Evolutionary conservation across 2,888 invertebrate species (phyloP), one percentile per base, ranked within the genome.

Genomic region (Spodoptera picta): DNA sequence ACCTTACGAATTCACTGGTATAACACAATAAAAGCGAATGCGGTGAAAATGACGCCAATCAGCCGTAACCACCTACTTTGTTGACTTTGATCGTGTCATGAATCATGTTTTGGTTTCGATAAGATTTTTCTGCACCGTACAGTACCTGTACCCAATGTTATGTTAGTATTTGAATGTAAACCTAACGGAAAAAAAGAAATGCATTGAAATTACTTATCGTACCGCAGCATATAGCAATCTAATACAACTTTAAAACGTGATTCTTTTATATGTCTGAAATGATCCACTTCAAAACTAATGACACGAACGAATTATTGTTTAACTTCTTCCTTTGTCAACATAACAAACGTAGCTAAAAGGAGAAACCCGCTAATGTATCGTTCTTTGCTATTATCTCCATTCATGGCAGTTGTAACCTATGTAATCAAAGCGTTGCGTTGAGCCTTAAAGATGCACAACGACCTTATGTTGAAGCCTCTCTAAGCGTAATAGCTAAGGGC

Each of bases 1-100:
- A 90, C 88, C 88, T 92, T 90, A 89, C 84, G 78, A 88, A 89
- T 88, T 89, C 66, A 72, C 72, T 57, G 73, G 67, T 77, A 73
- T 69, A 75, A 67, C 65, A 73, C 71, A 73, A 77, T 71, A 78
- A 79, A 80, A 77, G 66, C 60, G 58, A 77, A 69, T 74, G 58
- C 62, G 73, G 80, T 72, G 80, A 83, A 86, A 84, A 85, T 81
- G 77, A 70, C 75, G 60, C 63, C 70, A 73, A 66, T 80, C 77
- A 78, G 73, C 79, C 77, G 80, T 67, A 69, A 77, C 72, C 64
- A 60, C 54, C 56, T 50, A 63, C 47, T 64, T 65, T 44, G 50
- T 46, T 67, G 68, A 69, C 60, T 65, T 66, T 44, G 49, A 60
- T 60, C 52, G 36, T 54, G 55, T 56, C 65, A 58, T 55, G 36